Percentiles rank a stretch among this genome's conserved stretches.
These are phyloP conservation scores for Pimpla rufipes DNA, from an alignment of 2,888 invertebrate species.

Conservation along the genomic window DNA sequence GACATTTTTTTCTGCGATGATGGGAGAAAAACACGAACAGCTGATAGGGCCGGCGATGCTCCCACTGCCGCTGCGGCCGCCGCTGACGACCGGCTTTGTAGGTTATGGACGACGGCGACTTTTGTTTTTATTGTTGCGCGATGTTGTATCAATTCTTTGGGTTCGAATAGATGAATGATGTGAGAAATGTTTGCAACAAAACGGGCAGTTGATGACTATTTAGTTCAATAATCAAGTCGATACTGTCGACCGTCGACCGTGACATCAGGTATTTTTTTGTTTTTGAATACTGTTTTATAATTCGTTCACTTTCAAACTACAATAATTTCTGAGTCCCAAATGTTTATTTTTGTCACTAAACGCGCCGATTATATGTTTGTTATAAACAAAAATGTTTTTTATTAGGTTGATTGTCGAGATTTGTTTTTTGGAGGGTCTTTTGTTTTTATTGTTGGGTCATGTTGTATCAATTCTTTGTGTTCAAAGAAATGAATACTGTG, in stretches of 20 bases:
- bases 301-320: too few relatives aligned
- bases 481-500: not conserved
- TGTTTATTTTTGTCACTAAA: too few relatives aligned
- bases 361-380: not conserved
- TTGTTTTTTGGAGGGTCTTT: too few relatives aligned
- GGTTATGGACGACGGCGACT: conserved; percentile 22
- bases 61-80: too few relatives aligned
- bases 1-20: not conserved
- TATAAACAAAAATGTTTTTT: not conserved
- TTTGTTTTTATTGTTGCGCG: not conserved
- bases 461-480: not conserved
- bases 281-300: too few relatives aligned
- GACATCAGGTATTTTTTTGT: too few relatives aligned
- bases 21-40: conserved; percentile 47
- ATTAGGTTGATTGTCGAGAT: not conserved
- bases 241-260: not conserved
- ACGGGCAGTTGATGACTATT: not conserved
- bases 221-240: not conserved
- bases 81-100: conserved; percentile 2
- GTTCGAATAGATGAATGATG: not conserved
- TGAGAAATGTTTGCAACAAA: not conserved
- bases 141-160: not conserved
- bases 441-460: not conserved
- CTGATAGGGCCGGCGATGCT: conserved; percentile 56
- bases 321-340: too few relatives aligned